A percentile compares a stretch with the other conserved stretches of the same genome.
These are phyloP conservation scores for Orcinus orca DNA, from an alignment of 2,113 vertebrate genomes.

Conservation along the genomic window DNA sequence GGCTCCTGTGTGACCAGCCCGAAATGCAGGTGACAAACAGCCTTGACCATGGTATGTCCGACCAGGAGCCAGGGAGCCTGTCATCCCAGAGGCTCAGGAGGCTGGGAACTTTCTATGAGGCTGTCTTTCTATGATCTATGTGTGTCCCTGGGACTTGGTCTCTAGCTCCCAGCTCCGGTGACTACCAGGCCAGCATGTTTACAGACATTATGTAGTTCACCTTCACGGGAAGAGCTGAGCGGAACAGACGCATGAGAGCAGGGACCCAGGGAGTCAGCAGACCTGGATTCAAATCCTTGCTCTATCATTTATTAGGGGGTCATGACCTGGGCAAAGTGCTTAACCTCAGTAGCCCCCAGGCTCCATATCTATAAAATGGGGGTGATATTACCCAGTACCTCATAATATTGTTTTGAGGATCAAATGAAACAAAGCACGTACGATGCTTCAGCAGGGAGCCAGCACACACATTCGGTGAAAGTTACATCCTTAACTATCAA, in stretches of 20 bases:
- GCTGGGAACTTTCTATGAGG: too few relatives aligned
- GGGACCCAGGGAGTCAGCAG: not conserved
- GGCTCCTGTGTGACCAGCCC: not conserved
- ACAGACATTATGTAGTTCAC: not conserved
- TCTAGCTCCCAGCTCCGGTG: too few relatives aligned
- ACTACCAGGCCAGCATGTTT: not conserved
- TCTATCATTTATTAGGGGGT: not conserved
- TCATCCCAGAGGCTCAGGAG: not conserved
- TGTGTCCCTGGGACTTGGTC: too few relatives aligned
- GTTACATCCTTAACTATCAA: not conserved
- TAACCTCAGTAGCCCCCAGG: not conserved
- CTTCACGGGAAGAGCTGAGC: not conserved
- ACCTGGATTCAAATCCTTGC: not conserved
- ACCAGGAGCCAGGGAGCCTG: not conserved
- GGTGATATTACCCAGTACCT: not conserved
- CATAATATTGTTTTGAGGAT: not conserved
- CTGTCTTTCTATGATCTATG: too few relatives aligned
- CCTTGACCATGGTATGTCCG: not conserved
- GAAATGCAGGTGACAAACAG: not conserved
- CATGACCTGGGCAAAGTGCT: not conserved
- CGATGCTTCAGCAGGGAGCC: not conserved
- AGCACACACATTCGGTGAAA: not conserved
- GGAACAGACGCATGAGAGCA: not conserved
- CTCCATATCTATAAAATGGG: not conserved
- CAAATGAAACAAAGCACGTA: not conserved